Conservation (phyloP, 1,140 invertebrate species). For the Sitophilus oryzae region DNA sequence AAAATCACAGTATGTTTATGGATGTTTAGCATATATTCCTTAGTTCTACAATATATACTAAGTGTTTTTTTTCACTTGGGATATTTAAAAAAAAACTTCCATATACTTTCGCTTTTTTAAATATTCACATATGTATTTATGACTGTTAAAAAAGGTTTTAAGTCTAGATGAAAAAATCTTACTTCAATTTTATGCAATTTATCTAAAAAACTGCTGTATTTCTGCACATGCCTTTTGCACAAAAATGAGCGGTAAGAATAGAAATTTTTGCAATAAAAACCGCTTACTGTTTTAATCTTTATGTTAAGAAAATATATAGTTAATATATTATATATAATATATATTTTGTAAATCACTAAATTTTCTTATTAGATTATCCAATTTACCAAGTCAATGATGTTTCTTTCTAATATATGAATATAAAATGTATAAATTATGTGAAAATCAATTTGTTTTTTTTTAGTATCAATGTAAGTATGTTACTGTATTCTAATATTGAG, state of each 20-base stretch:
- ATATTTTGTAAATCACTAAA: conserved; percentile 25
- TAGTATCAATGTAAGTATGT: conserved; percentile 20
- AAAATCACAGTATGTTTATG: conserved; percentile 9
- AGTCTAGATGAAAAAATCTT: not conserved
- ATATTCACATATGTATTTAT: conserved; percentile 2
- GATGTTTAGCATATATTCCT: conserved; percentile 6
- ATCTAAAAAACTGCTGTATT: conserved; percentile 9
- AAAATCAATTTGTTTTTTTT: conserved; percentile 13
- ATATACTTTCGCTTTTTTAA: not conserved
- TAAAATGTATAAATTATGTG: conserved; percentile 21
- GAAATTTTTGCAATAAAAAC: conserved; percentile 17
- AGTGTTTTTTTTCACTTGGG: too few relatives aligned
- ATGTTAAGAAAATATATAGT: conserved; percentile 16
- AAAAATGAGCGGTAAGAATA: conserved; percentile 8
- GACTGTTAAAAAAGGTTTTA: conserved; percentile 7
- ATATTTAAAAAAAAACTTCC: not conserved
- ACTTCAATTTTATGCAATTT: not conserved
- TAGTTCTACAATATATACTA: conserved; percentile 4
- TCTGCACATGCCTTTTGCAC: conserved; percentile 25
- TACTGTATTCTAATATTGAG: conserved; percentile 23
- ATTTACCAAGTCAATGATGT: conserved; percentile 22
- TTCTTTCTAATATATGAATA: conserved; percentile 23
- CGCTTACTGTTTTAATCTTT: conserved; percentile 20
- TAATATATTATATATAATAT: conserved; percentile 21
- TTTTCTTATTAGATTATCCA: conserved; percentile 18